Base-by-base conservation (phyloP, 1,140 invertebrate species). In the Cepaea nemoralis region DNA sequence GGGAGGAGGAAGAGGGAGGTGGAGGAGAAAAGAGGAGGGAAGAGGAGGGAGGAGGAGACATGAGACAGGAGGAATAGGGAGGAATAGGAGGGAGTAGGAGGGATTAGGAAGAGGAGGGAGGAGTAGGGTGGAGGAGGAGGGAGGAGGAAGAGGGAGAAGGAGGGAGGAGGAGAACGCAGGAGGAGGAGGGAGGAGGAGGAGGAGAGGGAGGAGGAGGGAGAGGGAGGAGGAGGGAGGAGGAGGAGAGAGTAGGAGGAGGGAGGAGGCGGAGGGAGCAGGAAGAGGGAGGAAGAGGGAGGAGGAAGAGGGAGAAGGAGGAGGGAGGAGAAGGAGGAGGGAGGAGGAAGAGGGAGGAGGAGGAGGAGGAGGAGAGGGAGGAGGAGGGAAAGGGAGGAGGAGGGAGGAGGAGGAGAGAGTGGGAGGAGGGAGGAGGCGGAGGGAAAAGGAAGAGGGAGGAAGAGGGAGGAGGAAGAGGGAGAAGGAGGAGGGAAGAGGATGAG, bases 1-100 rank as follows among this genome's bases (percentile, higher is more conserved):
- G 33, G 8, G 35, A 40, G 24, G n/a, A 50, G 67, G 48, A 33
- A 73, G 66, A 67, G 67, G 40, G 69, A 80, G 77, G 80, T 6
- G 35, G 59, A 79, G 37, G 42, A 27, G 19, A 27, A 5, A 22
- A 37, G 24, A 80, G 35, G 27, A 67, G 6, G n/a, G 39, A 39
- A 55, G 45, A 71, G 45, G 73, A 42, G 24, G 40, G 40, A 48
- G 31, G 48, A 59, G 48, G 37, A 35, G 37, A 48, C 55, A 35
- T 31, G 42, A 77, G 75, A 55, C 45, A 59, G 10, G 48, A 48
- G 48, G 35, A n/a, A 31, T n/a, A 75, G 45, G 27, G 45, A 75
- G 75, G 22, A 50, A 35, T 24, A 35, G 40, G 59, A 50, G 59
- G 42, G 59, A 24, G 59, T 10, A 77, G 42, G 14, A 59, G 27